Base-by-base conservation (phyloP, 2,888 invertebrate genomes). In the Rhaphigaster nebulosa region DNA sequence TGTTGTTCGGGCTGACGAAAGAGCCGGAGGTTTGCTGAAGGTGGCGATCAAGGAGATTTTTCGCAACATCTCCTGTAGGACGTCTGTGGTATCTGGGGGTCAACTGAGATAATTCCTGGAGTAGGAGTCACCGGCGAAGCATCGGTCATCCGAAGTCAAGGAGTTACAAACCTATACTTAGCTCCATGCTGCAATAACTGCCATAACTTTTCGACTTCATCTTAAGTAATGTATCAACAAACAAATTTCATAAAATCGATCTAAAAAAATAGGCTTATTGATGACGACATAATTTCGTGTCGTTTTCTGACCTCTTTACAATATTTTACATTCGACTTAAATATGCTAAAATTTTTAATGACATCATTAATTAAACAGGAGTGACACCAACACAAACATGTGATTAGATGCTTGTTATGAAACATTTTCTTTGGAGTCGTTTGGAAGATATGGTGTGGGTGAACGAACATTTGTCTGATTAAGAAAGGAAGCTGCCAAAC, bases 41-140 rank as follows among this genome's bases (percentile, higher is more conserved):
- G 84, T 84, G 84, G n/a, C 84, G 84, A 84, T 84, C 84, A 84
- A 84, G 84, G 84, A 45, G 45, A 45, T 10, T 84, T 84, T 84
- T 84, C 84, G 84, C 84, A 84, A 84, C 84, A n/a, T 84, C 70
- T 70, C 34, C 34, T 13, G 29, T 65, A 65, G 65, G 65, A 65
- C 70, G 70, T 5, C 34, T 70, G 70, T 34, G 70, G 70, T 70
- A 70, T 70, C 70, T 70, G 70, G 29, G 70, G 70, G 70, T 70
- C 70, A 20, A 34, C 29, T 20, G 34, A 4, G 70, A 70, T 70
- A 70, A 70, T 70, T n/a, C 70, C 20, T 34, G 34, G 70, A 26
- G 34, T 34, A 70, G 8, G 70, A 70, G 70, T 70, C 34, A 70
- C 38, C 70, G 70, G 70, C 70, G 70, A 70, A 70, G 70, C 8